Conservation (phyloP, 2,888 invertebrate species). For the Limulus polyphemus region DNA sequence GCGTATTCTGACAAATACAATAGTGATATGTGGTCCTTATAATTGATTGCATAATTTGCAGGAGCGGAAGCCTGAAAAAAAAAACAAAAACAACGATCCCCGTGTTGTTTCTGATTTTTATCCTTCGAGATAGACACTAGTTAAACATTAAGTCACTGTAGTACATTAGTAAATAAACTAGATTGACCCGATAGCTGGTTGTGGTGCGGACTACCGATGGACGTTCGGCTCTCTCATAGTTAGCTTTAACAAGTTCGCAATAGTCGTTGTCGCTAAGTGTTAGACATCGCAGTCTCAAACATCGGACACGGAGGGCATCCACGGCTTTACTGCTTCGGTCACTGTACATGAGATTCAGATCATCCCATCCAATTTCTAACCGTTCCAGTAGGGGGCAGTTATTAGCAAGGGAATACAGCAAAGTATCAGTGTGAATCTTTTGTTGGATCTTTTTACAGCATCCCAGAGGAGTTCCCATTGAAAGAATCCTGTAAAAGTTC, state of each 20-base stretch:
- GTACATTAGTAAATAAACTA: slow-evolving; percentile 79
- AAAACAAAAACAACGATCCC: too few species aligned
- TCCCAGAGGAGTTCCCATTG: slow-evolving; percentile 93
- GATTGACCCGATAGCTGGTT: slow-evolving; percentile 87
- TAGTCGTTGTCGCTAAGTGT: slow-evolving; percentile 98
- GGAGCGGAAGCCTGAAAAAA: too few species aligned
- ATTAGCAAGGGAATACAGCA: slow-evolving; percentile 94
- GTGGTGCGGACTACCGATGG: slow-evolving; percentile 91
- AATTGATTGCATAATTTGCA: too few species aligned
- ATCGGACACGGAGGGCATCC: slow-evolving; percentile 88
- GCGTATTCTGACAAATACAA: too few species aligned
- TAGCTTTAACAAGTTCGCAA: slow-evolving; percentile 97
- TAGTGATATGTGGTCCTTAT: too few species aligned
- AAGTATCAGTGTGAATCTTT: slow-evolving; percentile 83
- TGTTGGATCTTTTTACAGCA: slow-evolving; percentile 84
- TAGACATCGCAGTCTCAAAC: slow-evolving; percentile 78
- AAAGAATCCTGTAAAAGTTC: slow-evolving; percentile 57
- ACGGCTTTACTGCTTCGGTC: slow-evolving; percentile 88
- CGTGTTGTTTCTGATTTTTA: too few species aligned
- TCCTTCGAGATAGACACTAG: slow-evolving; percentile 36
- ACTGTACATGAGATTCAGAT: slow-evolving; percentile 92
- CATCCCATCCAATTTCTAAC: slow-evolving; percentile 94
- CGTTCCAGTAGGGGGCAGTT: slow-evolving; percentile 78
- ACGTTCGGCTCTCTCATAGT: slow-evolving; percentile 96
- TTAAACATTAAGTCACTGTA: slow-evolving; percentile 95